Base-by-base conservation (phyloP, 2,888 invertebrate species). In the Pandemis cinnamomeana region DNA sequence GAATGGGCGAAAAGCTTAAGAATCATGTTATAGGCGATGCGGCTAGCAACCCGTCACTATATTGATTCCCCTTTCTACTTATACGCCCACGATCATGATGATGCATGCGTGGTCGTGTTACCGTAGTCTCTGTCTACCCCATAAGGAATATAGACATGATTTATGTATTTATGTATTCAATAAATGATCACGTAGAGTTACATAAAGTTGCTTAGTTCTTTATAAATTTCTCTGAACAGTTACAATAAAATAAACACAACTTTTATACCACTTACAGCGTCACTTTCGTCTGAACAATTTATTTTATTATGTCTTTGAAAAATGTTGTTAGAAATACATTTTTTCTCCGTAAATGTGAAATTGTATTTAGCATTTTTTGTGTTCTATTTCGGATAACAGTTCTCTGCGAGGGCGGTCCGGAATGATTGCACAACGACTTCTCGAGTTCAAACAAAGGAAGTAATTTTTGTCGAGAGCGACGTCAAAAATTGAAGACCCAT, bases 381-480 rank as follows among this genome's bases (percentile, higher is more conserved):
- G 62, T 62, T 61, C 15, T 36, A 15, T 69, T 69, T 11, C n/a
- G n/a, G 8, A n/a, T 27, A 46, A 58, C 27, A 8, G 13, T 0
- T 15, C 44, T 7, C 8, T 13, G 7, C 11, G 36, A 55, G 42
- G 48, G 41, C 60, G 20, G 66, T 44, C 42, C 7, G 8, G 51
- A 44, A n/a, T 41, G 15, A 48, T 58, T 58, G 27, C 13, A 7
- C 13, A 67, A 67, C 61, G 27, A 46, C 46, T 55, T 36, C 55
- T 61, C 7, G 42, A 51, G 41, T 48, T 68, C 41, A 41, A 55
- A 55, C 58, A 64, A 72, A 72, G 68, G 58, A 72, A 68, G 68
- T 68, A 7, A 72, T 63, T 68, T 67, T 58, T 68, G n/a, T 41
- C 46, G 11, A 13, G 58, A 58, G 42, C 6, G 48, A 58, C 61